Conservation (phyloP, 2,113 vertebrate species). For the Catharus bicknelli region DNA sequence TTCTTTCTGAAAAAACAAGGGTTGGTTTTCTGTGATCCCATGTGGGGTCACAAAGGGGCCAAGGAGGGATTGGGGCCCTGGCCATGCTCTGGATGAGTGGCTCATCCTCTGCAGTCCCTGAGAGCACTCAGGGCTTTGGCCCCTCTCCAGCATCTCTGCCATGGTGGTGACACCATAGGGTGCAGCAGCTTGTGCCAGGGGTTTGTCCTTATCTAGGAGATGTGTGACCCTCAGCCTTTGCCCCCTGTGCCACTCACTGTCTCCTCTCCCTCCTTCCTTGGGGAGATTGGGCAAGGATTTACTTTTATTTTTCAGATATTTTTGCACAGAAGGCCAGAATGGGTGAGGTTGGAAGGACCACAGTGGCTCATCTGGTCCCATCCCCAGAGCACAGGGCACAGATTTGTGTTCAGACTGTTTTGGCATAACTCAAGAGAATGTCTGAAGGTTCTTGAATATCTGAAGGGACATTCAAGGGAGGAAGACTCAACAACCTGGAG, state of each 20-base stretch:
- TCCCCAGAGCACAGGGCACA: neutral
- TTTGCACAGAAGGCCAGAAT: neutral
- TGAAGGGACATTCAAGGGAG: neutral
- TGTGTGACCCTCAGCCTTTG: neutral
- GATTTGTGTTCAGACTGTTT: neutral
- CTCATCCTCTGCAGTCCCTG: fast-evolving
- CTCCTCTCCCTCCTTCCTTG: neutral
- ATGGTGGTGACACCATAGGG: fast-evolving
- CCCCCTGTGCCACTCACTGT: fast-evolving
- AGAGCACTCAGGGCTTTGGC: fast-evolving
- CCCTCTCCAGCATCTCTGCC: neutral
- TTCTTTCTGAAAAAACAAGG: neutral
- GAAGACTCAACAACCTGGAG: neutral
- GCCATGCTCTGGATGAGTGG: fast-evolving
- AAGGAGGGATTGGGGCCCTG: fast-evolving
- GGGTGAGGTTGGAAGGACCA: neutral
- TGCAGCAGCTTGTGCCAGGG: fast-evolving
- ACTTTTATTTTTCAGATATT: neutral
- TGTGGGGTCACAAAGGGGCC: neutral
- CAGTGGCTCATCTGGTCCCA: neutral
- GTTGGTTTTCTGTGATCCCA: neutral
- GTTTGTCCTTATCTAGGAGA: neutral
- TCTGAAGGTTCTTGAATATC: neutral
- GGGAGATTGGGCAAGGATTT: neutral
- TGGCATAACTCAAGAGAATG: neutral